Percentiles rank a stretch among this genome's conserved stretches.
phyloP scores from a whole-genome alignment of 2,888 invertebrate genomes.

The Dryadula phaetusa region DNA sequence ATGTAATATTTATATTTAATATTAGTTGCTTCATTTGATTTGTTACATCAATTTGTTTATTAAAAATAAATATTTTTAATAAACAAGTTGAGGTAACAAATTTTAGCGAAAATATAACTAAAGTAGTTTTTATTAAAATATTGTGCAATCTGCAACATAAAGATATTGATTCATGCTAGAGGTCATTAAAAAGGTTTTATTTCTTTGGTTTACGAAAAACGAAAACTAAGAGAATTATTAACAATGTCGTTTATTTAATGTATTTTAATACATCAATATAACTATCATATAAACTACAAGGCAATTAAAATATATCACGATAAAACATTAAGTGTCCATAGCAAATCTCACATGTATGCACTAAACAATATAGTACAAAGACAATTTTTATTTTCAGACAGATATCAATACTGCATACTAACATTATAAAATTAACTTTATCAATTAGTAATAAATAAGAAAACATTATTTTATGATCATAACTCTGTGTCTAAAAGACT shows the following conservation, averaged over 20 bases:
- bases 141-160: background rate
- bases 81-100: no score
- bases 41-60: no score
- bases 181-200: background rate
- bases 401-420: constrained; percentile 33
- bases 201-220: background rate
- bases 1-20: background rate
- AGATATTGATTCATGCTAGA: background rate
- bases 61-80: no score
- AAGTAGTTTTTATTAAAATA: background rate
- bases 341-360: constrained; percentile 33
- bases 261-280: constrained; percentile 48
- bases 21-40: background rate
- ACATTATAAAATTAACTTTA: constrained; percentile 16
- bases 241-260: constrained; percentile 46
- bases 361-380: background rate
- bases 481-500: constrained; percentile 12
- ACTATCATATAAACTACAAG: constrained; percentile 60
- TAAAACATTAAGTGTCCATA: constrained; percentile 57
- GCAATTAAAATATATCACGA: constrained; percentile 55
- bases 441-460: constrained; percentile 16
- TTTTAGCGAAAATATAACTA: no score
- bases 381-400: constrained; percentile 1
- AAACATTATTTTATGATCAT: constrained; percentile 9
- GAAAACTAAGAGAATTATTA: constrained; percentile 6